Base-by-base conservation (phyloP, 2,113 vertebrate species). In the Nycticorax nycticorax region DNA sequence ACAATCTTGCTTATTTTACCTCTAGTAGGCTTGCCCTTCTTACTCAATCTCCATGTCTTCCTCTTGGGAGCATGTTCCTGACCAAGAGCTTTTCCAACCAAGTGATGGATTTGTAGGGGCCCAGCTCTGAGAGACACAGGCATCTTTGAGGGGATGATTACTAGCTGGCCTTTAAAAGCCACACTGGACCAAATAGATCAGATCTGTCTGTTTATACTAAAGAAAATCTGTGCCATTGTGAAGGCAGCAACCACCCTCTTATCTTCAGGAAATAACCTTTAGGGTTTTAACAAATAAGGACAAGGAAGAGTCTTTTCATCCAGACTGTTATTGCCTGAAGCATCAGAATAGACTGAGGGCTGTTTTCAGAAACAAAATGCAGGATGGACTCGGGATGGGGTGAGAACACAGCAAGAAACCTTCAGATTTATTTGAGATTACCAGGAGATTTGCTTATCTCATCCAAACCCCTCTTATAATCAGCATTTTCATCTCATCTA, bases 391-490 rank as follows among this genome's bases (percentile, higher is more conserved):
- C 1, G 0, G 52, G 63, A 35, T 59, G 35, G 66, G 60, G 17
- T 69, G 52, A 91, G 79, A 95, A 50, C 12, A 53, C 20, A 79
- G 92, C 12, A 75, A 53, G 27, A 30, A 59, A 93, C 35, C 52
- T 88, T 92, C 47, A 73, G 57, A 67, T 76, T 89, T 77, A 90
- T 72, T 92, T 77, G 53, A 62, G 79, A 80, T 83, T 92, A 72
- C 24, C 84, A 56, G 33, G 28, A 76, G 19, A 74, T 88, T 95
- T 85, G 59, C 74, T 84, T 86, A 66, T 73, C 27, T 88, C n/a
- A 71, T 68, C 68, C 63, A 60, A 87, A 96, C 8, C 1, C 20
- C 48, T 76, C 66, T 77, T 63, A 30, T 50, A 85, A 96, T 93
- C 73, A 85, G 52, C 37, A 50, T 91, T 80, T 93, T 80, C 35